Percentiles rank a stretch among this genome's conserved stretches.
Conservation (phyloP, 92 coral and sea anemone genomes). For the Parazoanthus atlanticus region DNA sequence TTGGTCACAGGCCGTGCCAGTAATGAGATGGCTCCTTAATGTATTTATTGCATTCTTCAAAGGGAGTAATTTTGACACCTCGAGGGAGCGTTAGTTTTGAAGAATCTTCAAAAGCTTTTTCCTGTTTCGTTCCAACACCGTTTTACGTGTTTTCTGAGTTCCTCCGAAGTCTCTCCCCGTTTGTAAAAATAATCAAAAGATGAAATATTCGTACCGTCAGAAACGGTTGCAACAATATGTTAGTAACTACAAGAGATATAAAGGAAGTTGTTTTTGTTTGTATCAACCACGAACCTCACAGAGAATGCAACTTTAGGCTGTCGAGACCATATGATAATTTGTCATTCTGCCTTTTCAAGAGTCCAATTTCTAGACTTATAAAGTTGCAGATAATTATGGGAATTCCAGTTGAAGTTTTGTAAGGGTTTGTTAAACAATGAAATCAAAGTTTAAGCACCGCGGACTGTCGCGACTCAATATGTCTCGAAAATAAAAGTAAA, state of each 20-base stretch:
- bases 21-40: conserved; percentile 30
- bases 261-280: background rate
- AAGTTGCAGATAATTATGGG: conserved; percentile 21
- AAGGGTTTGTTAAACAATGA: conserved; percentile 27
- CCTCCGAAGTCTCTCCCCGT: background rate
- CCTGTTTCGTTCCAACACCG: conserved; percentile 20
- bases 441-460: conserved; percentile 4
- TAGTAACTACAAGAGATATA: background rate
- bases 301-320: conserved; percentile 6
- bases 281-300: background rate
- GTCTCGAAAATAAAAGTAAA: conserved; percentile 1
- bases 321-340: conserved; percentile 48
- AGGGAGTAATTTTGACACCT: conserved; percentile 31
- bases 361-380: conserved; percentile 19
- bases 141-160: conserved; percentile 1
- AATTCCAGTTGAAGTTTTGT: conserved; percentile 33
- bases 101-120: conserved; percentile 41
- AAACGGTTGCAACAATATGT: background rate
- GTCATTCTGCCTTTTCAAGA: conserved; percentile 2
- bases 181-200: background rate
- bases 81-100: background rate
- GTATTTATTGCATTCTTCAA: conserved; percentile 21
- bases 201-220: background rate
- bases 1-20: background rate
- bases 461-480: conserved; percentile 32